Conservation (phyloP, 1,140 invertebrate species). For the Cotesia glomerata region DNA sequence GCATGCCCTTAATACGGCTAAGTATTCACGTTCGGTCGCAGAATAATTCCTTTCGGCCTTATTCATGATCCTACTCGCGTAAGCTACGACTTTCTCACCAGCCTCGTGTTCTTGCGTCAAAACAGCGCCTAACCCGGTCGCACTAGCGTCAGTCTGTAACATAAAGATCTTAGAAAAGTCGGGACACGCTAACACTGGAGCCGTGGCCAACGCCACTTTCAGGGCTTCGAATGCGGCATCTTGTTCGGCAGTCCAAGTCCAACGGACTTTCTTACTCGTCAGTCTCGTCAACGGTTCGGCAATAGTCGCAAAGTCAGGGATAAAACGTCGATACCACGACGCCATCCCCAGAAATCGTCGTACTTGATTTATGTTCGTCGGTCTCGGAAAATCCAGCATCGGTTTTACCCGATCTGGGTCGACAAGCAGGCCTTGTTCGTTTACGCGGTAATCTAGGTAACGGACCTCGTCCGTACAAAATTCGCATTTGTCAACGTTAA, state of each 20-base stretch:
- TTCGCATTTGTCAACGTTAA: not conserved
- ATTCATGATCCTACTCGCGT: too few species aligned
- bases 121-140: too few species aligned
- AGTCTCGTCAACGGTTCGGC: too few species aligned
- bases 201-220: conserved; percentile 23
- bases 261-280: conserved; percentile 43
- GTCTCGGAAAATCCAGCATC: not conserved
- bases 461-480: not conserved
- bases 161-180: too few species aligned
- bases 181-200: not conserved
- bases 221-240: conserved; percentile 13
- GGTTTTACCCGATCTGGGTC: not conserved
- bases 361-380: not conserved
- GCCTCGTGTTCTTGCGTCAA: too few species aligned
- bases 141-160: too few species aligned
- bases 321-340: too few species aligned
- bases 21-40: conserved; percentile 58
- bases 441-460: not conserved
- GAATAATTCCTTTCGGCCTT: too few species aligned
- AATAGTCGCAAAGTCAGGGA: conserved; percentile 43
- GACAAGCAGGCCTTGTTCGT: not conserved
- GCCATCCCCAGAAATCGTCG: too few species aligned
- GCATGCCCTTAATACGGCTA: conserved; percentile 62
- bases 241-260: conserved; percentile 35
- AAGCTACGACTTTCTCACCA: too few species aligned